Evolutionary conservation across 2,113 vertebrate species (phyloP), one percentile per base, ranked within the genome.

Genomic region (Forbesichthys agassizii): DNA sequence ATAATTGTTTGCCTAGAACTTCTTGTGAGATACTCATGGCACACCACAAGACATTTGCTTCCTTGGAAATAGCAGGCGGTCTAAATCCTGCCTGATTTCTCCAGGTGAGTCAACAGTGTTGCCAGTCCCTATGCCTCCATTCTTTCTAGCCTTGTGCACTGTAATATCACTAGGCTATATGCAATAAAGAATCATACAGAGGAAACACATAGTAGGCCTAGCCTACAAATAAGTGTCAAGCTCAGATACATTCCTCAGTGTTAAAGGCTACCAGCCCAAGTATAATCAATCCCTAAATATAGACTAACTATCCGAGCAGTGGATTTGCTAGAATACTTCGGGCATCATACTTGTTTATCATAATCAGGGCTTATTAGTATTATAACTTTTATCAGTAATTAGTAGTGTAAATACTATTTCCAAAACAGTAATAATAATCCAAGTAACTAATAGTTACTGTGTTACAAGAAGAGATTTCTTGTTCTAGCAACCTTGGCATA

Each of bases 41-140:
- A 52, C 52, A 74, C n/a, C 69, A 79, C 47, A 42, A 74, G 71
- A 71, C 61, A 84, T 84, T 83, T 77, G 68, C 83, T 88, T 88
- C 88, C 88, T 82, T 90, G 87, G 84, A 83, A 80, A 90, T 90
- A 85, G 36, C 36, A 42, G 84, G 83, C 80, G 78, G 80, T 80
- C 76, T 84, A 87, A 87, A 89, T 83, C 73, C 79, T 88, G 84
- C 81, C 84, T 60, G 69, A 83, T 79, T 87, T 84, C 75, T 84
- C 83, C 75, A 87, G 82, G 83, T 88, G 89, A 90, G 88, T 89
- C 88, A 90, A 82, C 83, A 73, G 74, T 42, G 69, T 85, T 79
- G 70, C 82, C 77, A 78, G 79, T 85, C 84, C 20, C 56, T 27
- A 46, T 8, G 82, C 86, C 88, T 77, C 85, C 87, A 53, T 82